These are phyloP conservation scores for Novumbra hubbsi DNA, from an alignment of 2,797 vertebrate species.

Conservation along the genomic window DNA sequence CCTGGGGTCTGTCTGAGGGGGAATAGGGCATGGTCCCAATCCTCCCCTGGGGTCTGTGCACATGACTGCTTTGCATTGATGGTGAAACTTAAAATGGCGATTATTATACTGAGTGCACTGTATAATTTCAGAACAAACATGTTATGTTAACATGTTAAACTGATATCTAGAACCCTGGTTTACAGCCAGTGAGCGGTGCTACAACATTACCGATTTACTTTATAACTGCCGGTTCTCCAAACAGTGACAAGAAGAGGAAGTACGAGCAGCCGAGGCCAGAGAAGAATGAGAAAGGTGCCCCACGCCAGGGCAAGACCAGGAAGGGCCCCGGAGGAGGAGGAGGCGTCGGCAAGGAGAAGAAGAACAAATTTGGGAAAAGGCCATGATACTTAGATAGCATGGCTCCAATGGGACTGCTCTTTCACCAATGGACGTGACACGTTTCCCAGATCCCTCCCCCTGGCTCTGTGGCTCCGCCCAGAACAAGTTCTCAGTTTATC, in stretches of 20 bases:
- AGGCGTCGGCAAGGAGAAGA: slow-evolving; percentile 68
- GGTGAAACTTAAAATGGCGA: no score
- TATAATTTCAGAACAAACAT: no score
- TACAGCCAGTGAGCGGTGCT: no score
- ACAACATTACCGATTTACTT: no score
- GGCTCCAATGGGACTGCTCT: not conserved
- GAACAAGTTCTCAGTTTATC: no score
- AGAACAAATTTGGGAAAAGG: slow-evolving; percentile 69
- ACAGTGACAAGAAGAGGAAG: slow-evolving; percentile 93
- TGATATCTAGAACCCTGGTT: no score
- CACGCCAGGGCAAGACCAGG: slow-evolving; percentile 51
- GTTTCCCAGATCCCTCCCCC: not conserved
- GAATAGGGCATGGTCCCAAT: no score
- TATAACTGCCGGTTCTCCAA: not conserved
- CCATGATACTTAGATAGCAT: not conserved
- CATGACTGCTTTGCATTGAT: no score
- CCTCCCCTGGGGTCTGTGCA: no score
- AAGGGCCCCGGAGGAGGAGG: slow-evolving; percentile 61
- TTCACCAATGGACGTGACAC: not conserved
- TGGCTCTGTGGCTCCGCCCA: not conserved
- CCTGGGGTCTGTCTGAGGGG: no score
- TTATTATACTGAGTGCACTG: no score
- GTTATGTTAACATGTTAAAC: no score
- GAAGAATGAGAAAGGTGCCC: slow-evolving; percentile 13
- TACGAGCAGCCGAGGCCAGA: slow-evolving; percentile 55